These are phyloP conservation scores for Drosophila falleni DNA, from an alignment of 2,888 invertebrate species.

Conservation along the genomic window DNA sequence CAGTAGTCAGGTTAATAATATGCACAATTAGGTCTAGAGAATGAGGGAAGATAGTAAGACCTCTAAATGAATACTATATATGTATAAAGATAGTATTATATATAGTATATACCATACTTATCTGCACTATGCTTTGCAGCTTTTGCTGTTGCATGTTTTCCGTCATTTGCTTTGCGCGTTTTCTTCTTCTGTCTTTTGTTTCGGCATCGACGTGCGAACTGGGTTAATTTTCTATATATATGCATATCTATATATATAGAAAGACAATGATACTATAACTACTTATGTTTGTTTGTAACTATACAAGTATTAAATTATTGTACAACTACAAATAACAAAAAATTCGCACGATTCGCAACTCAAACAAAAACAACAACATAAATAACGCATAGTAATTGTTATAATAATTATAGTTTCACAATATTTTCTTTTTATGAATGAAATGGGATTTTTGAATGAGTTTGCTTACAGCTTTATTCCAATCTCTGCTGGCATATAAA, in stretches of 20 bases:
- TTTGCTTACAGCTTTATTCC: constrained; percentile 11
- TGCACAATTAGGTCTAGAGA: constrained; percentile 37
- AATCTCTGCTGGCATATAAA: constrained; percentile 21
- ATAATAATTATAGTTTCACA: constrained; percentile 59
- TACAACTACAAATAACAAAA: constrained; percentile 37
- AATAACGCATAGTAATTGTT: constrained; percentile 24
- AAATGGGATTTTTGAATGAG: constrained; percentile 33
- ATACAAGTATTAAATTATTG: constrained; percentile 63
- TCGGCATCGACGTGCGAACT: constrained; percentile 78
- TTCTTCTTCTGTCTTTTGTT: constrained; percentile 51
- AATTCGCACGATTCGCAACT: constrained; percentile 70
- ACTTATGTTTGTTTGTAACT: constrained; percentile 46
- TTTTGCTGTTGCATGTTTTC: constrained; percentile 47
- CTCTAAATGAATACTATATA: background rate
- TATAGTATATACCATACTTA: constrained; percentile 23
- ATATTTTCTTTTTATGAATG: constrained; percentile 56
- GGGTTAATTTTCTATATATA: constrained; percentile 78
- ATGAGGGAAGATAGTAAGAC: constrained; percentile 46
- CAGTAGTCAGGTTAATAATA: constrained; percentile 26
- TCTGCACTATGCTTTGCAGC: constrained; percentile 48
- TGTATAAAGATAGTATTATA: constrained; percentile 1
- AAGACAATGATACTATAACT: constrained; percentile 26
- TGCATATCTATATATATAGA: constrained; percentile 3
- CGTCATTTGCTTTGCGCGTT: constrained; percentile 46
- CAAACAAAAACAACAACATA: constrained; percentile 33